Conservation (phyloP, 1,140 invertebrate genomes). For the Lepidostoma basale region DNA sequence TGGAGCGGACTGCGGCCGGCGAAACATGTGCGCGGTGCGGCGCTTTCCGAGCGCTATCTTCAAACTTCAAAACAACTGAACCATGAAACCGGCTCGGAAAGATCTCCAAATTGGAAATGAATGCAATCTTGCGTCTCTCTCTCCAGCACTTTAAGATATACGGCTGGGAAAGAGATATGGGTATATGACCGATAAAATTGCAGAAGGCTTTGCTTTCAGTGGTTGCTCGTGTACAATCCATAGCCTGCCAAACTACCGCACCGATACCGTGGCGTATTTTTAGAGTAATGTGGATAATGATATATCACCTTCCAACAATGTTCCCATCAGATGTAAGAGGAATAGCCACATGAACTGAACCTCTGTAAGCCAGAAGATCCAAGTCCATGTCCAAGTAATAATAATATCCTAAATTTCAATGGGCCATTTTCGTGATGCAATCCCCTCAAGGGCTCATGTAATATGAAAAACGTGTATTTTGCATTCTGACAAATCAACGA, state of each 20-base stretch:
- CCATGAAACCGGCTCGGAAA: conserved; percentile 42
- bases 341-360: too few relatives aligned
- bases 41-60: conserved; percentile 5
- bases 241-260: background rate
- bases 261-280: background rate
- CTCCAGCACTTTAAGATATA: conserved; percentile 1
- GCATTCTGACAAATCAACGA: background rate
- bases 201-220: conserved; percentile 33
- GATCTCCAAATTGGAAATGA: conserved; percentile 46
- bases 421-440: background rate
- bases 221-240: background rate
- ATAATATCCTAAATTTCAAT: background rate
- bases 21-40: conserved; percentile 6
- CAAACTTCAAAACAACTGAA: conserved; percentile 29
- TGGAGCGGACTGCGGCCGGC: background rate
- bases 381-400: too few relatives aligned
- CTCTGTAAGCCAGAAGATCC: too few relatives aligned
- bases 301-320: too few relatives aligned
- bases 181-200: conserved; percentile 41
- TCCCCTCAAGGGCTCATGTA: background rate
- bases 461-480: background rate
- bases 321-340: too few relatives aligned
- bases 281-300: background rate
- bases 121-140: conserved; percentile 39
- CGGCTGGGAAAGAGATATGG: conserved; percentile 22